These are phyloP conservation scores for Centropus unirufus DNA, from an alignment of 2,113 vertebrate genomes.

Conservation along the genomic window DNA sequence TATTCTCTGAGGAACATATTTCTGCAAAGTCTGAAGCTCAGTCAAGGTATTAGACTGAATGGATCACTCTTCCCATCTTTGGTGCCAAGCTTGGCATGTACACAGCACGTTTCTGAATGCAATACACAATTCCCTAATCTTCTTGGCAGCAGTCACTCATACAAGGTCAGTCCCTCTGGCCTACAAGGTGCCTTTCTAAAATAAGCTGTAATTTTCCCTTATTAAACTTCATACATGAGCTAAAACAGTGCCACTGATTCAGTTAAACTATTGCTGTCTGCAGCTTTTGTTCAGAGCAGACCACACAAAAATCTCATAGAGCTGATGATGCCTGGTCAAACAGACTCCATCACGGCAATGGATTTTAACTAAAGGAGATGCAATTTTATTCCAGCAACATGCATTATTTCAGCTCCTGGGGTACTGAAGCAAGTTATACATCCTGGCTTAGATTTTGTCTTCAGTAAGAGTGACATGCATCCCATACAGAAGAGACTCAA, in stretches of 20 bases:
- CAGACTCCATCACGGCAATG: not conserved
- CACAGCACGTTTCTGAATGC: not conserved
- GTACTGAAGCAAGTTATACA: not conserved
- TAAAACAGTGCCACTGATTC: constrained; percentile 17
- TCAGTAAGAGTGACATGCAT: not conserved
- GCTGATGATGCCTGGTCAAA: not conserved
- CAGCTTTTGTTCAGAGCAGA: not conserved
- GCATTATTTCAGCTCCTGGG: not conserved
- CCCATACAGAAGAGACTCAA: not conserved
- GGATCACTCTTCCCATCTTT: not conserved
- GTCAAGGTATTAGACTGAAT: not conserved
- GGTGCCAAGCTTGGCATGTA: not conserved
- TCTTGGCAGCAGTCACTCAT: constrained; percentile 19
- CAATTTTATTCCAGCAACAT: not conserved
- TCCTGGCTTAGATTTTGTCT: not conserved
- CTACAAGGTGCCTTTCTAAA: constrained; percentile 18
- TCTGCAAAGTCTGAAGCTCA: not conserved
- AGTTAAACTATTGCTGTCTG: constrained; percentile 2
- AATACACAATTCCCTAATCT: not conserved
- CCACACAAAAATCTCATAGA: not conserved
- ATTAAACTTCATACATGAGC: constrained; percentile 47
- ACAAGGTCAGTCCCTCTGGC: not conserved
- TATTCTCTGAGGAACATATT: not conserved
- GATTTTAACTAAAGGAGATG: not conserved
- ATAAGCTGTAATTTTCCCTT: constrained; percentile 43